phyloP scores from a whole-genome alignment of 2,888 invertebrate genomes.

The Latrodectus elegans region DNA sequence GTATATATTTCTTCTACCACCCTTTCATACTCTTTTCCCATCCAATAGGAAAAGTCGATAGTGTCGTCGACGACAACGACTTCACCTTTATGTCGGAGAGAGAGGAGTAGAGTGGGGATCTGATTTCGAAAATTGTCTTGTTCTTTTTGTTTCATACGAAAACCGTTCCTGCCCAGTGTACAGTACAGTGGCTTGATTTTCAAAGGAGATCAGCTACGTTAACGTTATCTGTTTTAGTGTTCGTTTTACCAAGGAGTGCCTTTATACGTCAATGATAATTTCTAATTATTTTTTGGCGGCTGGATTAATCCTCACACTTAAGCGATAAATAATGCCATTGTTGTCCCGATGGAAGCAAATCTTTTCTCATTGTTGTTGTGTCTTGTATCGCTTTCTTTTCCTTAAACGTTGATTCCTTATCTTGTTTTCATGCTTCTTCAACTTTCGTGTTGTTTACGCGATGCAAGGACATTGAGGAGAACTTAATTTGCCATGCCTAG shows the following conservation, averaged over 20 bases:
- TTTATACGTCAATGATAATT: neutral
- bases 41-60: conserved; percentile 13
- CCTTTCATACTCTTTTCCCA: neutral
- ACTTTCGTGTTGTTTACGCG: neutral
- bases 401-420: neutral
- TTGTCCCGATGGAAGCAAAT: neutral
- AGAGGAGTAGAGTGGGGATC: neutral
- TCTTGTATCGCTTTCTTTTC: neutral
- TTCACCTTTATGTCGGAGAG: conserved; percentile 7
- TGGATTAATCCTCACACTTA: neutral
- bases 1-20: conserved; percentile 15
- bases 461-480: no score
- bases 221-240: no score
- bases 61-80: conserved; percentile 15
- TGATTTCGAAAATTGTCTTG: neutral
- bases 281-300: conserved; percentile 1
- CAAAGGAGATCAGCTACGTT: no score
- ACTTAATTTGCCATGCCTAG: no score
- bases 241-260: neutral
- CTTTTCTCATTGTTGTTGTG: no score
- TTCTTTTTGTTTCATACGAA: neutral
- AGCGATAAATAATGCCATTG: conserved; percentile 1
- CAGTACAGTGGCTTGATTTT: no score
- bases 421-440: neutral
- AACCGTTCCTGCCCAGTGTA: neutral